Evolutionary conservation across 64 coral and sea anemone genomes (phyloP), one percentile per base, ranked within the genome.

Genomic region (Catalaphyllia jardinei): DNA sequence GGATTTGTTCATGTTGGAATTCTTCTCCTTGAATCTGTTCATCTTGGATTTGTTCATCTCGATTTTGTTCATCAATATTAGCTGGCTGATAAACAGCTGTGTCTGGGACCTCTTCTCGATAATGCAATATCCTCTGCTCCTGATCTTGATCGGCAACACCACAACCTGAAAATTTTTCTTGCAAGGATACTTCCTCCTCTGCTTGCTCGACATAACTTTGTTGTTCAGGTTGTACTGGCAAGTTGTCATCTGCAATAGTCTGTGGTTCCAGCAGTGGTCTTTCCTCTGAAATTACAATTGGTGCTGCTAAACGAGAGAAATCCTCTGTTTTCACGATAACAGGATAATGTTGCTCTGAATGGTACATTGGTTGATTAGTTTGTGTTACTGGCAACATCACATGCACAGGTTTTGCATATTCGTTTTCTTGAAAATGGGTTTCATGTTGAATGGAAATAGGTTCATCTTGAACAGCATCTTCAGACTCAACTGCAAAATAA

Each of bases 281-380:
- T 19, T 80, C 78, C 28, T 80, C 78, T 30, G 27, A 12, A 51
- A 27, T 33, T 27, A 85, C 35, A 1, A 51, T 60, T 71, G 81
- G 63, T 51, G 8, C 22, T 13, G 62, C 24, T 11, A 35, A 5
- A 28, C 10, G 31, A 38, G 31, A 35, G 2, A 20, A 31, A 83
- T 71, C 67, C n/a, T 91, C 67, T n/a, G 89, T 91, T 75, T 74
- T 82, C 33, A 91, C 24, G 4, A 60, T 52, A 4, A 75, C 89
- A 62, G 88, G 77, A 29, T 29, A 46, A 77, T 64, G 42, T 60
- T 46, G 69, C 18, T 50, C 76, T 46, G 79, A 73, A 13, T 75
- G 67, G 59, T 72, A 10, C 15, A 63, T 19, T 50, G 62, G 35
- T 27, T 15, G 14, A 67, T 27, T 2, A 73, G 42, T 60, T 24